Conservation (phyloP, 2,888 invertebrate genomes). For the Pantelozetes paolii region DNA sequence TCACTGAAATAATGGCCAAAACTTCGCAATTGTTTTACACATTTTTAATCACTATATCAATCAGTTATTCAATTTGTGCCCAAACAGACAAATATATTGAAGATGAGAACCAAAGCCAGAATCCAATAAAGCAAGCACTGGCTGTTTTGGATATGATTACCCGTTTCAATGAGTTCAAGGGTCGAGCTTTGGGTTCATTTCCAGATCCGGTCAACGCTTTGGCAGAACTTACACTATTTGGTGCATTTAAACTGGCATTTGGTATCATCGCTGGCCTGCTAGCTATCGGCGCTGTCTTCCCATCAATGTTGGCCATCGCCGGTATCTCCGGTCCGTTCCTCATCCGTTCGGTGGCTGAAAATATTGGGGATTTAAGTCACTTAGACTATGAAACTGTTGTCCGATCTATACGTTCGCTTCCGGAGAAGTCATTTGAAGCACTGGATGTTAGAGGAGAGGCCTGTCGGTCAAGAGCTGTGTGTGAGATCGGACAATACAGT, state of each 20-base stretch:
- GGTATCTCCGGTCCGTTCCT: constrained; percentile 17
- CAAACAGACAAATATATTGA: neutral
- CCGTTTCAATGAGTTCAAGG: neutral
- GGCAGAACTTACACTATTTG: constrained; percentile 31
- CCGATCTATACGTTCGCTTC: constrained; percentile 32
- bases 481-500: constrained; percentile 38
- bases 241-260: constrained; percentile 26
- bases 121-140: neutral
- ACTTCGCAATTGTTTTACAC: neutral
- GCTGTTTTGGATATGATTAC: constrained; percentile 1
- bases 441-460: constrained; percentile 38
- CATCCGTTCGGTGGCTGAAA: constrained; percentile 15
- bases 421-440: constrained; percentile 37
- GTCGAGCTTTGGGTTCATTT: neutral
- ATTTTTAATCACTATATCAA: neutral
- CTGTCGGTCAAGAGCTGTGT: constrained; percentile 39
- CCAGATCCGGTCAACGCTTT: constrained; percentile 22
- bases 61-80: constrained; percentile 2
- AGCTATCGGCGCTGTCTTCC: neutral
- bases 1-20: neutral
- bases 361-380: constrained; percentile 5
- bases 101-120: neutral
- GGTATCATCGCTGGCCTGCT: neutral
- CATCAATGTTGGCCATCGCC: neutral
- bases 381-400: constrained; percentile 37